These are phyloP conservation scores for Carapus acus DNA, from an alignment of 2,797 vertebrate species.

Conservation along the genomic window DNA sequence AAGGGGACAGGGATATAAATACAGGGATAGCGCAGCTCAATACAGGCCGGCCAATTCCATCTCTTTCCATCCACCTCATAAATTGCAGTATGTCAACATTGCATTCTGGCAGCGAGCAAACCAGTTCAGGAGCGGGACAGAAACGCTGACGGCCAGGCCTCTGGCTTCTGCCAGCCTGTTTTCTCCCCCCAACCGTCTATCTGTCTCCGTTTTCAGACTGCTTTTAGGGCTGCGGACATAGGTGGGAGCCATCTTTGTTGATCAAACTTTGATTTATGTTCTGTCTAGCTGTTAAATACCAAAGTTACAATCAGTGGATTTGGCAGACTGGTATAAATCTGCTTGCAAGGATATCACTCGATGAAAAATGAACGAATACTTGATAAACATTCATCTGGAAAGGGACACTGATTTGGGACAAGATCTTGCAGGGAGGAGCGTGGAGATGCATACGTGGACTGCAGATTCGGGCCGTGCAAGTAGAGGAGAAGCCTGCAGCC, in stretches of 20 bases:
- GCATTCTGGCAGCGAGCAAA: constrained; percentile 18
- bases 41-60: constrained; percentile 41
- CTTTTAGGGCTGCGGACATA: not conserved
- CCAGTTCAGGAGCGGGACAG: constrained; percentile 8
- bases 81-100: constrained; percentile 56
- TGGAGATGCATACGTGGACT: no score
- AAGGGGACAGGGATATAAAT: constrained; percentile 43
- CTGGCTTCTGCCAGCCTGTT: no score
- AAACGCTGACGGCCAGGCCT: no score
- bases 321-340: not conserved
- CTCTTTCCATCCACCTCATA: constrained; percentile 32
- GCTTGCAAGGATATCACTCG: no score
- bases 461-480: not conserved
- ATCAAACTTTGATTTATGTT: not conserved
- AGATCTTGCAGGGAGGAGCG: no score
- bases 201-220: not conserved
- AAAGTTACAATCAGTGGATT: not conserved
- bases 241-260: not conserved
- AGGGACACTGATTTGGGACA: no score
- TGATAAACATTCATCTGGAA: no score
- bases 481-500: constrained; percentile 5
- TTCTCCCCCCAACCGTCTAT: not conserved
- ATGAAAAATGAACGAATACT: not conserved
- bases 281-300: no score
- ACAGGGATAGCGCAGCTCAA: constrained; percentile 33